These are phyloP conservation scores for Parnassius apollo DNA, from an alignment of 2,888 invertebrate species.

Conservation along the genomic window DNA sequence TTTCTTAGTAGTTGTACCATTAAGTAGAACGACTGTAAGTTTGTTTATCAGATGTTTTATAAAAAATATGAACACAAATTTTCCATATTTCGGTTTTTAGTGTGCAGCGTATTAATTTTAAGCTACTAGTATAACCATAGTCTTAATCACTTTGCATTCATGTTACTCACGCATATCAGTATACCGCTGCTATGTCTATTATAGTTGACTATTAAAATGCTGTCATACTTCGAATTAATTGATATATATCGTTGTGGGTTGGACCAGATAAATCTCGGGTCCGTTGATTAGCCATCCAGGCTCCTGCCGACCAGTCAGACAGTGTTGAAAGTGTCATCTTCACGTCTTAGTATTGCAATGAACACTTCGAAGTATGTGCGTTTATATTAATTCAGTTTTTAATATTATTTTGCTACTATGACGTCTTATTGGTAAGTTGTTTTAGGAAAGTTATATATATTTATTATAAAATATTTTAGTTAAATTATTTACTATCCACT, in stretches of 20 bases:
- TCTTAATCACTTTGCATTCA: background rate
- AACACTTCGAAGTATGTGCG: constrained; percentile 12
- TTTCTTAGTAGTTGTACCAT: no score
- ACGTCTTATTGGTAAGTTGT: constrained; percentile 17
- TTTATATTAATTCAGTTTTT: constrained; percentile 1
- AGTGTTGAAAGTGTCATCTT: constrained; percentile 27
- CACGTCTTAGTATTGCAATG: constrained; percentile 22
- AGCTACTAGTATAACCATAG: no score
- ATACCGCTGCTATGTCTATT: constrained; percentile 15
- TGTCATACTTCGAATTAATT: constrained; percentile 63
- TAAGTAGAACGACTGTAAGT: no score
- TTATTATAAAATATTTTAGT: background rate
- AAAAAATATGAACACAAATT: no score
- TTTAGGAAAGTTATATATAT: background rate
- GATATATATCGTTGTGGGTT: constrained; percentile 53
- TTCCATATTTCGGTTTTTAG: background rate
- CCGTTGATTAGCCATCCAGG: constrained; percentile 42
- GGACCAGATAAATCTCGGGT: constrained; percentile 51
- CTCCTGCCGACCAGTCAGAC: constrained; percentile 31
- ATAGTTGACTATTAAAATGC: constrained; percentile 37
- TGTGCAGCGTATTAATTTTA: constrained; percentile 6
- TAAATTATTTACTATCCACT: no score
- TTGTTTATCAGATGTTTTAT: no score
- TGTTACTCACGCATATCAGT: constrained; percentile 23
- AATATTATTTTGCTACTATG: constrained; percentile 15